phyloP scores from a whole-genome alignment of 2,888 invertebrate species.

The Calephelis perditalis region DNA sequence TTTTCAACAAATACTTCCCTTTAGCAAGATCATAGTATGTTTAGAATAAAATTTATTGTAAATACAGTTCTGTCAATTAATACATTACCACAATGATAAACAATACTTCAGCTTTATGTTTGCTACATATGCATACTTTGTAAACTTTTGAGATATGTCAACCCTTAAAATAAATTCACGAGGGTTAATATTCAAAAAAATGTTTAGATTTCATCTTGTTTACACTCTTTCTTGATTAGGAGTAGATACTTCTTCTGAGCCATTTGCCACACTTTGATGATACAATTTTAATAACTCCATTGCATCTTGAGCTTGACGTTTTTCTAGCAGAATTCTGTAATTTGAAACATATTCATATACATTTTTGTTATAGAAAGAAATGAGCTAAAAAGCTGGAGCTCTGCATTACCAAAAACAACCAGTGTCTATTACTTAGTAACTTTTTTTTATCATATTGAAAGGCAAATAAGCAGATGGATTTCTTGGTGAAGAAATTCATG shows the following conservation, averaged over 20 bases:
- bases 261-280: slow-evolving; percentile 75
- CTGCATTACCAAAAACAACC: too few relatives aligned
- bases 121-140: slow-evolving; percentile 39
- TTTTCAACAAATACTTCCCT: background rate
- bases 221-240: slow-evolving; percentile 69
- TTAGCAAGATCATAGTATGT: background rate
- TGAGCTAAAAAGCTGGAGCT: too few relatives aligned
- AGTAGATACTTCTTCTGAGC: slow-evolving; percentile 68
- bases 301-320: slow-evolving; percentile 91
- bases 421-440: too few relatives aligned
- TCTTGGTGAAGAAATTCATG: too few relatives aligned
- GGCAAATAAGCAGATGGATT: too few relatives aligned
- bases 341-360: background rate
- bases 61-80: background rate
- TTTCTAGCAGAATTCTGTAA: slow-evolving; percentile 84
- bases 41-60: slow-evolving; percentile 1
- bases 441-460: too few relatives aligned
- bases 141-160: slow-evolving; percentile 73
- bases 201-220: slow-evolving; percentile 22
- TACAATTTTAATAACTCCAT: slow-evolving; percentile 90
- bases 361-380: too few relatives aligned
- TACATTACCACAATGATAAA: background rate
- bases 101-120: background rate
- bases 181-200: slow-evolving; percentile 43
- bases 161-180: slow-evolving; percentile 58